These are phyloP conservation scores for Bergia sp. DNA, from an alignment of 92 coral and sea anemone species.

Conservation along the genomic window DNA sequence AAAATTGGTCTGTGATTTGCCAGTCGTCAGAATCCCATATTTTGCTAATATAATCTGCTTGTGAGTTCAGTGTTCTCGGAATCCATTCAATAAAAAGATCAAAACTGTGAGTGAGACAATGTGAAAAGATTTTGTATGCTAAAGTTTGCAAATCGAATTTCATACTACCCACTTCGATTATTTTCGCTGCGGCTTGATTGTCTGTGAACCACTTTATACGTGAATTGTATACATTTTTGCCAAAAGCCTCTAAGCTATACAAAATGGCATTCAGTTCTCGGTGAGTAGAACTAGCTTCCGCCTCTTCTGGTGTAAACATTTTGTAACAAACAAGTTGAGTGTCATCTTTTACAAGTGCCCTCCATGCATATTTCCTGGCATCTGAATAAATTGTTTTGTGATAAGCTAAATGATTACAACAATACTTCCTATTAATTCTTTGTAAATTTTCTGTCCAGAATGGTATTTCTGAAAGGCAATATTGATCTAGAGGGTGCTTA, in stretches of 20 bases:
- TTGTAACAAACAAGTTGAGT: slow-evolving; percentile 41
- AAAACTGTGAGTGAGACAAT: background rate
- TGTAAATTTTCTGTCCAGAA: slow-evolving; percentile 44
- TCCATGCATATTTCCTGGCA: slow-evolving; percentile 46
- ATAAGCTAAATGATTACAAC: slow-evolving; percentile 1
- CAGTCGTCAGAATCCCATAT: slow-evolving; percentile 38
- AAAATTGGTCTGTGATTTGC: slow-evolving; percentile 3
- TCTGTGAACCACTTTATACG: slow-evolving; percentile 35
- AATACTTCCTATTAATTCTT: slow-evolving; percentile 13
- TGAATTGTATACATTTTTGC: slow-evolving; percentile 20
- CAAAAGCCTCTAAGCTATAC: slow-evolving; percentile 8
- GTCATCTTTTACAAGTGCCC: slow-evolving; percentile 28
- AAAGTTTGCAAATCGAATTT: background rate
- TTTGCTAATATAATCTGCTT: slow-evolving; percentile 47
- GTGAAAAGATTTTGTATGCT: slow-evolving; percentile 30
- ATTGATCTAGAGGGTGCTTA: slow-evolving; percentile 15
- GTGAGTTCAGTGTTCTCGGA: slow-evolving; percentile 13
- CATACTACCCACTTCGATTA: slow-evolving; percentile 1
- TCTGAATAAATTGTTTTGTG: slow-evolving; percentile 43
- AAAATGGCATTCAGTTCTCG: slow-evolving; percentile 1
- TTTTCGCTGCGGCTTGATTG: slow-evolving; percentile 38
- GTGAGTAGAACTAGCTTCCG: background rate
- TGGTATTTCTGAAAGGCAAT: slow-evolving; percentile 27
- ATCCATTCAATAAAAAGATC: slow-evolving; percentile 11
- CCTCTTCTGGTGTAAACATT: slow-evolving; percentile 46